Evolutionary conservation across 92 coral and sea anemone species (phyloP), one percentile per base, ranked within the genome.

Genomic region (Hydrozoanthus gracilis): DNA sequence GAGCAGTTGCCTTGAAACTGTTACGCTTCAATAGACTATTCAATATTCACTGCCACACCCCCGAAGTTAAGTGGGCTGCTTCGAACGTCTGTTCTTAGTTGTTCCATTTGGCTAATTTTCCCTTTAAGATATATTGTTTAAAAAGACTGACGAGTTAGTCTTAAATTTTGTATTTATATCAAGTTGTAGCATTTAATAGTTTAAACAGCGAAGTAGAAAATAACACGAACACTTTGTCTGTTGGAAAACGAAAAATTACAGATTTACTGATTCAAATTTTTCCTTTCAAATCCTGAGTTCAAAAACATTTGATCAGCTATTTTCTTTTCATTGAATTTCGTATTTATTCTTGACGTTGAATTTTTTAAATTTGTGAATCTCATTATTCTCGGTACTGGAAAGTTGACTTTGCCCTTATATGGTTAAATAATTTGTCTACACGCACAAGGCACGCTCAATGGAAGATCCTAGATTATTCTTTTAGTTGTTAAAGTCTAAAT

Each of bases 11-110:
- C 3, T 16, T 12, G 54, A n/a, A 27, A 39, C 6, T 3, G 11
- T 15, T 67, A 14, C 4, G 16, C 27, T 16, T 79, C n/a, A 12
- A 27, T 13, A 15, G 66, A 17, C 3, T 76, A 35, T 39, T 68
- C 44, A 50, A 9, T 75, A 51, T 75, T 51, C 46, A 5, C 15
- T 79, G 84, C 84, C 84, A 79, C 84, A 72, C 84, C 84, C 84
- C 84, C 84, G 73, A 15, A n/a, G 45, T 56, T 8, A 51, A 17
- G 12, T 46, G 8, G 3, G 51, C 12, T 78, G 39, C 44, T 58
- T 58, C 2, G 4, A 12, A 35, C 49, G 4, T 6, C n/a, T 16
- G 64, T 58, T 27, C 15, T 65, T 68, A 17, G 4, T 3, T 60
- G 44, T 44, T 78, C 20, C 39, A 3, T 60, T 49, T 49, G 5